phyloP scores from a whole-genome alignment of 2,113 vertebrate genomes.

The Lucifuga dentata region DNA sequence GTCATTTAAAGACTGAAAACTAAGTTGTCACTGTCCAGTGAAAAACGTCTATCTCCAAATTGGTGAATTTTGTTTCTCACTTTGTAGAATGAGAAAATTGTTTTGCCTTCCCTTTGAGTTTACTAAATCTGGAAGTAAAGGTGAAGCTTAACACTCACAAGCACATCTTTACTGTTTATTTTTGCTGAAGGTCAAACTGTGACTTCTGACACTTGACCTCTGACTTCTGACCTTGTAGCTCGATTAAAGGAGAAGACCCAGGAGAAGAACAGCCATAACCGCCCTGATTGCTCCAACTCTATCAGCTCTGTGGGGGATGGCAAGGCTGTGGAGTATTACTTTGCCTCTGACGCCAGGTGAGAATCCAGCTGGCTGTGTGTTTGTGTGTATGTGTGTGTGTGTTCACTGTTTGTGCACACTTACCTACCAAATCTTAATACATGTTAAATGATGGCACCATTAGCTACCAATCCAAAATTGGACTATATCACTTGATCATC shows the following conservation, averaged over 20 bases:
- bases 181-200: constrained; percentile 24
- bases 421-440: too few species aligned
- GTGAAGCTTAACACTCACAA: constrained; percentile 18
- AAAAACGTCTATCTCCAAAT: too few species aligned
- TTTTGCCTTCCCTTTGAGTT: neutral
- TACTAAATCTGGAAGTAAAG: neutral
- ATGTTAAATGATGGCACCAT: too few species aligned
- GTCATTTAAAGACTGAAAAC: constrained; percentile 8
- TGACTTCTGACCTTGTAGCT: constrained; percentile 55
- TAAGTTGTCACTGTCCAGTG: neutral
- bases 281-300: constrained; percentile 82
- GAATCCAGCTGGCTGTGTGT: neutral
- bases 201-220: constrained; percentile 24
- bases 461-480: neutral
- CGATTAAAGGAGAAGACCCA: constrained; percentile 66
- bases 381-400: constrained; percentile 8
- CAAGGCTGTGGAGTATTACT: constrained; percentile 93
- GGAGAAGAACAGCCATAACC: constrained; percentile 81
- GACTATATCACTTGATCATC: neutral
- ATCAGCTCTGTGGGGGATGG: constrained; percentile 87
- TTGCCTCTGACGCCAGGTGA: constrained; percentile 97
- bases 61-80: too few species aligned
- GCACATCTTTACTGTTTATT: constrained; percentile 48
- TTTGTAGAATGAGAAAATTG: too few species aligned
- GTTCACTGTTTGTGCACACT: neutral